A percentile compares a stretch with the other conserved stretches of the same genome.
Conservation (phyloP, 1,140 invertebrate species). For the Doryteuthis pealeii region DNA sequence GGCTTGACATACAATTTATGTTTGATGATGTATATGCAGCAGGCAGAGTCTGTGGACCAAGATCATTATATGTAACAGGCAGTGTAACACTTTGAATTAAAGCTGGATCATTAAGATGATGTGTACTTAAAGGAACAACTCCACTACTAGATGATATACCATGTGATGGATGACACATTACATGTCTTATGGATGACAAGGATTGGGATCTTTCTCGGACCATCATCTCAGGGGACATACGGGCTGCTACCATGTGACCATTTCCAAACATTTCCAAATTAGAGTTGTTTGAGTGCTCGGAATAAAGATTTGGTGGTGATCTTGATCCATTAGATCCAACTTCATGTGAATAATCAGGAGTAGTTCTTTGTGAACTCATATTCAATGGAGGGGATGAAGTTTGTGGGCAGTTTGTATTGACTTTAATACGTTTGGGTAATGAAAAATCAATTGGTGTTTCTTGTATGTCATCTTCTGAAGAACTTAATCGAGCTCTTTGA, state of each 20-base stretch:
- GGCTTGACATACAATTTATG: slow-evolving; percentile 11
- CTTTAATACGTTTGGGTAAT: slow-evolving; percentile 20
- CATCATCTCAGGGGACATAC: neutral
- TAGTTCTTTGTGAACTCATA: neutral
- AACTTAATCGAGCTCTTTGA: neutral
- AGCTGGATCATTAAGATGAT: slow-evolving; percentile 13
- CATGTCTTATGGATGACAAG: neutral
- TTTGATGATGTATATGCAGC: neutral
- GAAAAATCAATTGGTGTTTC: slow-evolving; percentile 39
- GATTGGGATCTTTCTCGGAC: neutral
- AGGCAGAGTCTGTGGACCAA: neutral
- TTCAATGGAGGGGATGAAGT: neutral
- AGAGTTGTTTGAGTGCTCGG: neutral
- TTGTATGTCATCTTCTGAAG: slow-evolving; percentile 17
- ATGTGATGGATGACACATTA: slow-evolving; percentile 69
- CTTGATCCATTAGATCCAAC: neutral
- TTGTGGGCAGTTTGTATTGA: neutral
- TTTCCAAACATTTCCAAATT: neutral
- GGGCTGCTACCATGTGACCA: neutral
- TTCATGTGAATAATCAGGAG: slow-evolving; percentile 18
- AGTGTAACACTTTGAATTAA: neutral
- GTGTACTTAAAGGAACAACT: slow-evolving; percentile 27
- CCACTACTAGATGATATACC: slow-evolving; percentile 65
- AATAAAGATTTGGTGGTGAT: neutral
- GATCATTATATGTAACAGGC: neutral